Base-by-base conservation (phyloP, 2,797 vertebrate species). In the Ceryle rudis region DNA sequence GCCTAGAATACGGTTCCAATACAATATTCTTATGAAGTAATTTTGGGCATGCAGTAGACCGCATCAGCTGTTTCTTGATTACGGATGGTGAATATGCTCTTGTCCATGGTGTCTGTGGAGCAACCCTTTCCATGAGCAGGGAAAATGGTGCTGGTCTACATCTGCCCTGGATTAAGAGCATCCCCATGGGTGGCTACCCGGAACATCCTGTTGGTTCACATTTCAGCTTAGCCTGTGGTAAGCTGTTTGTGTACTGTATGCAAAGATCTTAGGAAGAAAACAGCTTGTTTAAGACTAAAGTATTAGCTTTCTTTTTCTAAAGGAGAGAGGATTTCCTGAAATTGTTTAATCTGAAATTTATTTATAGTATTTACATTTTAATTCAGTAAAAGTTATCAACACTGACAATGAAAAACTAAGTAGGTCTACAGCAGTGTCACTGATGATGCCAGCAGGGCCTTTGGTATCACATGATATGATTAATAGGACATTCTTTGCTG, bases 401-500 rank as follows among this genome's bases (percentile, higher is more conserved):
- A 41, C 4, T 69, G 86, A 65, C 58, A 86, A 39, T 37, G 79
- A 71, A 55, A 93, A 92, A 17, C 85, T 93, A 69, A 25, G 77
- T 81, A 95, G 35, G 74, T 89, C 81, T 81, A 90, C 77, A 93
- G 66, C 82, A 83, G 80, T 69, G 60, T 86, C 80, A 91, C 69
- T 87, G 61, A 86, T 3, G 44, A 58, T 54, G 49, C 71, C 75
- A 66, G 39, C 17, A 51, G 79, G 83, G 58, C 37, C 60, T 82
- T 46, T 84, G 14, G 57, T 39, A 35, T 70, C 41, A 78, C 21
- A 26, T 93, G 46, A 31, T 92, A 69, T 11, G 3, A 33, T 90
- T 90, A 84, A 90, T 89, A 91, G n/a, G 66, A 94, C 96, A 87
- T 89, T 82, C 42, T 94, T 82, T 86, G 23, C 73, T 90, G 51